Evolutionary conservation across 37 sponge, comb jelly and placozoan genomes (phyloP).

Genomic region (Beroe ovata): DNA sequence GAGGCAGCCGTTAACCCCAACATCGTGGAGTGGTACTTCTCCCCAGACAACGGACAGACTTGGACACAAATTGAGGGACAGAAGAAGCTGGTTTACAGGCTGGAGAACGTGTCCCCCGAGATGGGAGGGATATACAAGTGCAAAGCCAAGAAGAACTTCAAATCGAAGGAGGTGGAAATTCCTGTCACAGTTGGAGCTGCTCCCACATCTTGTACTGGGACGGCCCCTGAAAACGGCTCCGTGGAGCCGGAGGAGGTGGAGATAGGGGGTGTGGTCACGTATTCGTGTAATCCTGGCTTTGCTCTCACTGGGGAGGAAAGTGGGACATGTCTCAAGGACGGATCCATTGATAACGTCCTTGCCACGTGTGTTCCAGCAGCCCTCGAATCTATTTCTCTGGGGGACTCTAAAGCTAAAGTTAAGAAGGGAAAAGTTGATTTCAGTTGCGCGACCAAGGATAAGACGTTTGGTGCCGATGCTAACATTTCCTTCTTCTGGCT

Average conservation of each 20-base stretch:
- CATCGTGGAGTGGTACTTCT: constrained; percentile 8
- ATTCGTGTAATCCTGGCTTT: background rate
- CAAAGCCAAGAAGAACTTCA: constrained; percentile 1
- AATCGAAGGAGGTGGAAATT: background rate
- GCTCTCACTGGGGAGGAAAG: background rate
- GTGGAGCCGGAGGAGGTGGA: background rate
- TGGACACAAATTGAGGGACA: background rate
- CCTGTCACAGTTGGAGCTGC: background rate
- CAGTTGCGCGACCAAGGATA: background rate
- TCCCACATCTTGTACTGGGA: background rate
- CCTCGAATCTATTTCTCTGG: background rate
- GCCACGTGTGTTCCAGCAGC: background rate
- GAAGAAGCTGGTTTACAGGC: background rate
- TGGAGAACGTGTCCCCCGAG: background rate
- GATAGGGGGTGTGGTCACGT: background rate
- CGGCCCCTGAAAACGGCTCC: background rate
- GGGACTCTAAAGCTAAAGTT: background rate
- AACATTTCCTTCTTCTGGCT: background rate
- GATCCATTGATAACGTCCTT: background rate
- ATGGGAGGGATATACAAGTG: constrained; percentile 23
- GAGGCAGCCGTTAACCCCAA: background rate
- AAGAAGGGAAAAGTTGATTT: background rate
- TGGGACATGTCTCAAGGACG: background rate
- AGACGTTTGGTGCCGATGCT: background rate
- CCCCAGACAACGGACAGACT: background rate